Percentiles rank a stretch among this genome's conserved stretches.
Conservation (phyloP, 2,888 invertebrate genomes). For the Yponomeuta evonymella region DNA sequence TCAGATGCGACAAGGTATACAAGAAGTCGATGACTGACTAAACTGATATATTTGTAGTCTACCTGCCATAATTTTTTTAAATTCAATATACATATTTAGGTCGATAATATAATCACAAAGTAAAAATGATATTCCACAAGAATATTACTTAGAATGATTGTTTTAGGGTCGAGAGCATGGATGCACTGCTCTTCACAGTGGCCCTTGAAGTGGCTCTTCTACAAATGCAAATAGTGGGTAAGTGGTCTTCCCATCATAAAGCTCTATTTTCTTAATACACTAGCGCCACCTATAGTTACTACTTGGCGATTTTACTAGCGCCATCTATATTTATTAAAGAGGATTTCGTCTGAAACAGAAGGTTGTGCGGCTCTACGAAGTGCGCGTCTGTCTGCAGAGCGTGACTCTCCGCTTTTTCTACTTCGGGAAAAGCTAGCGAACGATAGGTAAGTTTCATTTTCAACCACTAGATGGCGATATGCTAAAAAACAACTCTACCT, state of each 20-base stretch:
- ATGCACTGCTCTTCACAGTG: constrained; percentile 54
- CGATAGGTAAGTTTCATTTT: constrained; percentile 39
- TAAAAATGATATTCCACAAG: no score
- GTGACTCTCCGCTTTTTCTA: constrained; percentile 25
- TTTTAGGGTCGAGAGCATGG: constrained; percentile 42
- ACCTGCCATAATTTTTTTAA: no score
- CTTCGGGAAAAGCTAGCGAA: constrained; percentile 43
- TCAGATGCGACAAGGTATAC: no score
- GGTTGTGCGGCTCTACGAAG: constrained; percentile 43
- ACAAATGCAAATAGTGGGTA: constrained; percentile 55
- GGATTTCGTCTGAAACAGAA: constrained; percentile 32
- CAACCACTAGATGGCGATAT: constrained; percentile 38
- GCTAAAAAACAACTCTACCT: no score
- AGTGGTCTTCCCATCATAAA: constrained; percentile 23
- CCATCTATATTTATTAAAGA: constrained; percentile 35
- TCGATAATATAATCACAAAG: no score
- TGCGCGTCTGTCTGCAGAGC: constrained; percentile 23
- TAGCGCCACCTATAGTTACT: background rate
- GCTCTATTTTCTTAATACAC: background rate
- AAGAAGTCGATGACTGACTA: no score
- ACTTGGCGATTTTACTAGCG: constrained; percentile 21
- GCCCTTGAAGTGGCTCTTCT: constrained; percentile 55
- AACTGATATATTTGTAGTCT: no score
- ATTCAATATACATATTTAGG: no score
- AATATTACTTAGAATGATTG: background rate